phyloP scores from a whole-genome alignment of 2,888 invertebrate genomes.

The Acleris laterana region DNA sequence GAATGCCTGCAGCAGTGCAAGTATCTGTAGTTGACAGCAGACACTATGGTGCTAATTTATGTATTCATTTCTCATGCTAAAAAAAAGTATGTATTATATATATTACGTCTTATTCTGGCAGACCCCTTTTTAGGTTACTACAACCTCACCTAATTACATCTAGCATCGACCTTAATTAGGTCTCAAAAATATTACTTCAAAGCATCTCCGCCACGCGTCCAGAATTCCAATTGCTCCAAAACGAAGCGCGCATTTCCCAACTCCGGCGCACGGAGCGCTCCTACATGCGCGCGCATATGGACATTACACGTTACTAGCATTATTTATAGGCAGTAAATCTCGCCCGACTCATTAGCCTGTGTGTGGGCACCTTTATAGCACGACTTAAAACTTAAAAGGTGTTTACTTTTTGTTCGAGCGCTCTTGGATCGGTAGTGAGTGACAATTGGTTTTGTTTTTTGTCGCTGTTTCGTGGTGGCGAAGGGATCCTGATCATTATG shows the following conservation, averaged over 20 bases:
- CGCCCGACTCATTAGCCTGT: slow-evolving; percentile 68
- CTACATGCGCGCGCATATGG: slow-evolving; percentile 51
- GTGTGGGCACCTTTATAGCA: slow-evolving; percentile 77
- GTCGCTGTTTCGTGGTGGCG: neutral
- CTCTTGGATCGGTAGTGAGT: slow-evolving; percentile 41
- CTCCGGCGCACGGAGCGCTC: slow-evolving; percentile 1
- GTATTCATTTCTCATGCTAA: too few relatives aligned
- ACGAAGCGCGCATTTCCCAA: slow-evolving; percentile 7
- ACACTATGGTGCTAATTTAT: too few relatives aligned
- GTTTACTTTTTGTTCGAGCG: slow-evolving; percentile 56
- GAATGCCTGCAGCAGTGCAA: too few relatives aligned
- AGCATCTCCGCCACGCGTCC: slow-evolving; percentile 1
- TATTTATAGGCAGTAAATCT: slow-evolving; percentile 78
- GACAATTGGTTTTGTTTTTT: slow-evolving; percentile 23
- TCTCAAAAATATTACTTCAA: neutral
- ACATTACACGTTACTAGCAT: slow-evolving; percentile 69
- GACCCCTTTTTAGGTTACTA: too few relatives aligned
- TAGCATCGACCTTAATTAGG: too few relatives aligned
- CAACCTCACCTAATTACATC: too few relatives aligned
- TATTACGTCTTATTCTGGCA: too few relatives aligned
- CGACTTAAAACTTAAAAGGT: slow-evolving; percentile 53
- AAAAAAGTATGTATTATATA: too few relatives aligned
- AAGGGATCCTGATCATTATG: neutral
- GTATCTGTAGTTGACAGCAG: too few relatives aligned
- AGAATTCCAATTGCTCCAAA: slow-evolving; percentile 16